These are phyloP conservation scores for Ephialtes manifestator DNA, from an alignment of 2,888 invertebrate genomes.

Conservation along the genomic window DNA sequence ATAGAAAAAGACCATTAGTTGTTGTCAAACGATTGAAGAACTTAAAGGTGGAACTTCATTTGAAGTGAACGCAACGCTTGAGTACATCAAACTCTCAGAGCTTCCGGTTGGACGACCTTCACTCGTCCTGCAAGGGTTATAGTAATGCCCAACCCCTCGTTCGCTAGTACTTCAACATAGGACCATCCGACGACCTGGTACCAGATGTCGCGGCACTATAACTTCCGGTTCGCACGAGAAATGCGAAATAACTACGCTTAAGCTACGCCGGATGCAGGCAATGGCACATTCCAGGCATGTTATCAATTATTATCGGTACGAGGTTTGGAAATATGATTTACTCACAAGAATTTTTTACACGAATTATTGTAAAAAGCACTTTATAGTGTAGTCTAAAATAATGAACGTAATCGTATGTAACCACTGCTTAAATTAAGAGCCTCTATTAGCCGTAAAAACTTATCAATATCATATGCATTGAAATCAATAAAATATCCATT, in stretches of 20 bases:
- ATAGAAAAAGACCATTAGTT: not conserved
- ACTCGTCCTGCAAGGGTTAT: not conserved
- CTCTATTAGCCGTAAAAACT: too few relatives aligned
- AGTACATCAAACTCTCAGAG: not conserved
- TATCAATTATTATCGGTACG: conserved; percentile 32
- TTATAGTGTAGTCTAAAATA: not conserved
- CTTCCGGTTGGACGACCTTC: not conserved
- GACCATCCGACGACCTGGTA: conserved; percentile 30
- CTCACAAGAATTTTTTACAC: not conserved
- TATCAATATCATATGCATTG: not conserved
- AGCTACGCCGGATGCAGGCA: conserved; percentile 47
- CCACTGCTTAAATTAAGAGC: too few relatives aligned
- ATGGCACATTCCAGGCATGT: conserved; percentile 28
- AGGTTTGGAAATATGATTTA: not conserved
- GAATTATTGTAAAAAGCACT: not conserved
- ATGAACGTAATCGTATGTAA: too few relatives aligned
- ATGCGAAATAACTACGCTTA: conserved; percentile 43
- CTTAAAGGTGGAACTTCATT: not conserved
- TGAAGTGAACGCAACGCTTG: not conserved
- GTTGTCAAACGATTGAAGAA: not conserved
- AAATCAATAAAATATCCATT: not conserved
- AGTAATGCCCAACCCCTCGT: not conserved
- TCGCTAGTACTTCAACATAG: conserved; percentile 1
- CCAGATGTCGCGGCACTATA: conserved; percentile 64
- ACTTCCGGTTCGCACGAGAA: conserved; percentile 61